A percentile compares a stretch with the other conserved stretches of the same genome.
Conservation (phyloP, 2,797 vertebrate genomes). For the Acanthurus leucopareius region DNA sequence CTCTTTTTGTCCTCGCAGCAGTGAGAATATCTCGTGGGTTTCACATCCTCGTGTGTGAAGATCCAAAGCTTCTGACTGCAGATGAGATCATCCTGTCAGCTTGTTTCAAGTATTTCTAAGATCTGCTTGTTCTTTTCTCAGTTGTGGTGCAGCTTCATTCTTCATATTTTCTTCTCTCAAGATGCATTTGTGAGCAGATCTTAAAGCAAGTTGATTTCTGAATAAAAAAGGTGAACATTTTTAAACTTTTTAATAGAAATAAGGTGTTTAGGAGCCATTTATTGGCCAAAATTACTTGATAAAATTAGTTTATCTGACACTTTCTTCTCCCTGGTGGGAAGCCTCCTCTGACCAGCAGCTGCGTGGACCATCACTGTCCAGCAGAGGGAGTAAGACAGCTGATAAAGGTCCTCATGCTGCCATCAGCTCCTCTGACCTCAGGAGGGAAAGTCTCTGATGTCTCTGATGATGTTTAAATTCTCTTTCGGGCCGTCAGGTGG, state of each 20-base stretch:
- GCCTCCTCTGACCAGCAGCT: conserved; percentile 28
- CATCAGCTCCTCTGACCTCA: background rate
- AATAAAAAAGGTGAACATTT: too few relatives aligned
- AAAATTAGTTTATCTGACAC: background rate
- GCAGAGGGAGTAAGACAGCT: conserved; percentile 74
- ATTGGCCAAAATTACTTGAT: background rate
- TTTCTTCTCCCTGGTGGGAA: background rate
- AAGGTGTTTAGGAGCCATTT: background rate
- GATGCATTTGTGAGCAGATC: too few relatives aligned
- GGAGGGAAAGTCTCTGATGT: background rate
- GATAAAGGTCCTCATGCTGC: conserved; percentile 24
- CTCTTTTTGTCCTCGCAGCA: too few relatives aligned
- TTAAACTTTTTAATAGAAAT: background rate
- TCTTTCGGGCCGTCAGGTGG: background rate
- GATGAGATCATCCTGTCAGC: too few relatives aligned
- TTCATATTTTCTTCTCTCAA: too few relatives aligned
- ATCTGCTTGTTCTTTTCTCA: background rate
- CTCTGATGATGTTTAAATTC: background rate
- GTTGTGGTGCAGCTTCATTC: background rate
- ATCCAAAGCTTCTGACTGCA: too few relatives aligned
- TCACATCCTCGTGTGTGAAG: too few relatives aligned
- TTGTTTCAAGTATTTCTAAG: background rate
- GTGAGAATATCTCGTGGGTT: too few relatives aligned
- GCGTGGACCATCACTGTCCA: conserved; percentile 54
- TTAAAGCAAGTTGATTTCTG: too few relatives aligned